These are phyloP conservation scores for Pantelozetes paolii DNA, from an alignment of 2,888 invertebrate species.

Conservation along the genomic window DNA sequence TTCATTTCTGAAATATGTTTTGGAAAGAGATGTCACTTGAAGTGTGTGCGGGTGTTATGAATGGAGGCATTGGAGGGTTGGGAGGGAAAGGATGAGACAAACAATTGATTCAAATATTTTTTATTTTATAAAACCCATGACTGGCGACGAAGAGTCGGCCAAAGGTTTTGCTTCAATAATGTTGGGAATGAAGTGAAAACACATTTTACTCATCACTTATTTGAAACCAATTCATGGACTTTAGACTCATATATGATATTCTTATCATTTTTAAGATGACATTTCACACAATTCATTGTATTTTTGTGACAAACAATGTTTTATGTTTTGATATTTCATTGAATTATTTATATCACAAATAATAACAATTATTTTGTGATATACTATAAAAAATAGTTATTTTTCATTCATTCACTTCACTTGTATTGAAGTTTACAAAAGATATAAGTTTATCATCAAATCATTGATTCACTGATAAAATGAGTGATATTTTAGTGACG, in stretches of 20 bases:
- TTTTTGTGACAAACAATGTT: not conserved
- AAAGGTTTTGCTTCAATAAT: constrained; percentile 15
- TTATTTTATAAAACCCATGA: not conserved
- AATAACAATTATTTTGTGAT: no score
- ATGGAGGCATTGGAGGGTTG: not conserved
- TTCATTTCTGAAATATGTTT: not conserved
- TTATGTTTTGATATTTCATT: not conserved
- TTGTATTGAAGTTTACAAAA: not conserved
- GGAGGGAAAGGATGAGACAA: not conserved
- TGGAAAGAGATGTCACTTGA: not conserved
- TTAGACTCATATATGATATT: constrained; percentile 1
- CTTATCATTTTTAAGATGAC: not conserved
- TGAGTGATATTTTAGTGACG: no score
- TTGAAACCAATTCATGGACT: not conserved
- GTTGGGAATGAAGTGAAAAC: constrained; percentile 20
- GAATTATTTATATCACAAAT: no score
- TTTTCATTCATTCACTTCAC: no score
- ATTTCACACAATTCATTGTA: not conserved
- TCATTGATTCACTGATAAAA: no score
- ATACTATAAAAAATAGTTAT: no score
- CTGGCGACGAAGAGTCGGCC: constrained; percentile 4
- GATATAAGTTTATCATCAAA: no score
- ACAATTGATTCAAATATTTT: constrained; percentile 19
- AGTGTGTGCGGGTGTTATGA: not conserved
- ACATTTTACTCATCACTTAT: not conserved